phyloP scores from a whole-genome alignment of 2,113 vertebrate genomes.

The Nanorana parkeri region DNA sequence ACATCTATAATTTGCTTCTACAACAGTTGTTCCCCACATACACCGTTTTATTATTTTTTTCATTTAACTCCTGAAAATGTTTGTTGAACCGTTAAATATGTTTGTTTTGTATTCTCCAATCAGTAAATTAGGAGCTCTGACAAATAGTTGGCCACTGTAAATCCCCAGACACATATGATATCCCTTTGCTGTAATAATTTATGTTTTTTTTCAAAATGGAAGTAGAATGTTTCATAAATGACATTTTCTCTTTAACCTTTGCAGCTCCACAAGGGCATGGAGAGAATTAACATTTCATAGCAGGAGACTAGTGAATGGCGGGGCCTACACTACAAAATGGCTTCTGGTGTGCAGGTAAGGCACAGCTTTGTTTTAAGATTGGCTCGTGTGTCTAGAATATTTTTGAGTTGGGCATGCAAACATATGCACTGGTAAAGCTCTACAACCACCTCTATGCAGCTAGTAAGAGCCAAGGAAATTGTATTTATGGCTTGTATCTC shows the following conservation, averaged over 20 bases:
- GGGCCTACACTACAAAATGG: constrained; percentile 35
- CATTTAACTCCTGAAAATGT: constrained; percentile 12
- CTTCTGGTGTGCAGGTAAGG: constrained; percentile 30
- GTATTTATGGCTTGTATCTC: constrained; percentile 57
- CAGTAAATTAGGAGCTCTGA: background rate
- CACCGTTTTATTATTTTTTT: background rate
- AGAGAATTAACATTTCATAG: constrained; percentile 24
- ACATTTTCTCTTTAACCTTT: constrained; percentile 51
- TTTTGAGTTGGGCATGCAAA: background rate
- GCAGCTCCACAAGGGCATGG: constrained; percentile 37
- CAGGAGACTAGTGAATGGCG: constrained; percentile 4
- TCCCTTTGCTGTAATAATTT: constrained; percentile 31
- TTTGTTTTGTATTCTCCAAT: constrained; percentile 20
- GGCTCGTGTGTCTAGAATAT: background rate
- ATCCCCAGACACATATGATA: constrained; percentile 24
- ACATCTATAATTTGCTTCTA: constrained; percentile 41
- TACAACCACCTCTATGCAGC: too few species aligned
- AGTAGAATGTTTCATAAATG: constrained; percentile 26
- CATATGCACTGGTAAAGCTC: too few species aligned
- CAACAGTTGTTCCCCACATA: constrained; percentile 16
- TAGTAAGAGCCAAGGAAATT: too few species aligned
- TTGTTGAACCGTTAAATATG: background rate
- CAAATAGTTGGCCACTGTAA: constrained; percentile 15
- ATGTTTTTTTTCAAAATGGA: constrained; percentile 23
- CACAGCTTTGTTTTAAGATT: background rate